Evolutionary conservation across 2,113 vertebrate species (phyloP).

Genomic region (Phalacrocorax aristotelis): DNA sequence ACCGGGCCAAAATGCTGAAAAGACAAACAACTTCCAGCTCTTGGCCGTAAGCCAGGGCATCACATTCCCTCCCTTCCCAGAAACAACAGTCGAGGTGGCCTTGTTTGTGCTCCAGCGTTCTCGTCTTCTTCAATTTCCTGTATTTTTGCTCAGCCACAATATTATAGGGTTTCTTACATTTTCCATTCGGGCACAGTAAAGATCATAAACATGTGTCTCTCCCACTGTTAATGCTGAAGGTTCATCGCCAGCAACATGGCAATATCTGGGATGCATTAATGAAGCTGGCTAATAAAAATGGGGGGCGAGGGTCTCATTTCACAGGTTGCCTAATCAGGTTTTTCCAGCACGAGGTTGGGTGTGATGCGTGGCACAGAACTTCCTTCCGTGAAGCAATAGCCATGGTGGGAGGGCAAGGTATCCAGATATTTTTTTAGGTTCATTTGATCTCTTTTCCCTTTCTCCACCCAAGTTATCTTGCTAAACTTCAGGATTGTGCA

Average conservation of each 20-base stretch:
- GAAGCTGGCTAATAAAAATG: neutral
- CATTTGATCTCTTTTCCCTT: neutral
- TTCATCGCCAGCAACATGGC: neutral
- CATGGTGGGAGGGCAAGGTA: neutral
- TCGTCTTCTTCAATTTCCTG: neutral
- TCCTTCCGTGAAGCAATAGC: neutral
- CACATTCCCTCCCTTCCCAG: neutral
- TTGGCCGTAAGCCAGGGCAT: neutral
- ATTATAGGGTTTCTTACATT: neutral
- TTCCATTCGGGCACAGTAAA: neutral
- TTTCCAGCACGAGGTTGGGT: neutral
- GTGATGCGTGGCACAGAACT: neutral
- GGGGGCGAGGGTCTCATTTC: neutral
- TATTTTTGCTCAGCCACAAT: neutral
- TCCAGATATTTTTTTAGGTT: neutral
- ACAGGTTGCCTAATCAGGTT: neutral
- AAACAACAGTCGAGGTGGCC: neutral
- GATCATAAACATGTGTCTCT: neutral
- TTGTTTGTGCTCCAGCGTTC: neutral
- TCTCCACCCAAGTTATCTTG: neutral
- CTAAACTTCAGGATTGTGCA: neutral
- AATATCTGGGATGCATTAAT: neutral
- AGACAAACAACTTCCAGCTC: neutral
- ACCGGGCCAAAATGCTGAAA: rapidly evolving
- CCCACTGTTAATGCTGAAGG: neutral